A percentile compares a stretch with the other conserved stretches of the same genome.
phyloP scores from a whole-genome alignment of 2,797 vertebrate species.

The Nyctibius grandis region DNA sequence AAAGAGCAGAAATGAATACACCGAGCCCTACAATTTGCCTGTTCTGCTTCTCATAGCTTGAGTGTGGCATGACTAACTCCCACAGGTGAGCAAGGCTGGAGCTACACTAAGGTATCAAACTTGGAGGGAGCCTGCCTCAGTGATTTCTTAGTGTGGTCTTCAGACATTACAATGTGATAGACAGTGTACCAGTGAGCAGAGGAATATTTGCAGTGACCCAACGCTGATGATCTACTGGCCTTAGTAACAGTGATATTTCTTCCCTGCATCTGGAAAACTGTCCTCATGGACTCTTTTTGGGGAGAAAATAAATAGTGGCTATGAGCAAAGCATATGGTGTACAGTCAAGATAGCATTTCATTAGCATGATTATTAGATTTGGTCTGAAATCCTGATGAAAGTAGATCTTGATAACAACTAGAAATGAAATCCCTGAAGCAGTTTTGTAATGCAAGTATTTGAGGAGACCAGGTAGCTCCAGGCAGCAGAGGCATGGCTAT shows the following conservation, averaged over 20 bases:
- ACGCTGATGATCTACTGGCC: neutral
- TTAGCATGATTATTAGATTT: neutral
- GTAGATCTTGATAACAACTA: neutral
- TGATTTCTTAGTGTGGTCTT: neutral
- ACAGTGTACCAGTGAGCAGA: rapidly evolving
- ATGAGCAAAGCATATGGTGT: rapidly evolving
- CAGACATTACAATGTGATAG: rapidly evolving
- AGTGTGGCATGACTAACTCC: no score
- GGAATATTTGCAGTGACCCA: neutral
- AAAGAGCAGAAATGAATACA: neutral
- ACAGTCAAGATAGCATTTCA: neutral
- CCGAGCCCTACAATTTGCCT: neutral
- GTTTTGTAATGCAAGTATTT: neutral
- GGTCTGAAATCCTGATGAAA: neutral
- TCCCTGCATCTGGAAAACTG: neutral
- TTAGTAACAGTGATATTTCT: neutral
- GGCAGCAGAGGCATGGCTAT: constrained; percentile 22
- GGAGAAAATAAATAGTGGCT: neutral
- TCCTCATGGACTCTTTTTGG: neutral
- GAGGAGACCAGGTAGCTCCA: constrained; percentile 32
- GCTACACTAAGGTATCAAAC: neutral
- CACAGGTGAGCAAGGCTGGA: neutral
- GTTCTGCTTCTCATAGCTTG: neutral
- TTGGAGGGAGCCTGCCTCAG: neutral
- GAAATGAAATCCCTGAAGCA: neutral